phyloP scores from a whole-genome alignment of 2,113 vertebrate genomes.

The Merops nubicus region DNA sequence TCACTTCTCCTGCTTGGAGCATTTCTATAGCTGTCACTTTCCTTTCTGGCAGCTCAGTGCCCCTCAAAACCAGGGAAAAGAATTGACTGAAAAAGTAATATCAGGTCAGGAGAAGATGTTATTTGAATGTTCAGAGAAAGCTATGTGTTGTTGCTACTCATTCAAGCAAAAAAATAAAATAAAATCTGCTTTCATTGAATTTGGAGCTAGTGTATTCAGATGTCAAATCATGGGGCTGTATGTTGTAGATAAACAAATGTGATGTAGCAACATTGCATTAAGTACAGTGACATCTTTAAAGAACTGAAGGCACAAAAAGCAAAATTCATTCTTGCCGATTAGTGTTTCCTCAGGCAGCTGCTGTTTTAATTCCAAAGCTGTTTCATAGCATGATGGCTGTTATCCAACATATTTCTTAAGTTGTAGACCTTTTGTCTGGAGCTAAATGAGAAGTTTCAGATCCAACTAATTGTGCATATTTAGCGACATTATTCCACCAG shows the following conservation, averaged over 20 bases:
- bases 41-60: background rate
- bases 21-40: background rate
- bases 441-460: background rate
- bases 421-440: background rate
- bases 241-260: background rate
- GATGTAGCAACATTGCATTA: background rate
- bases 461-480: background rate
- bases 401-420: background rate
- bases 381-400: background rate
- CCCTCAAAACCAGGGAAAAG: background rate
- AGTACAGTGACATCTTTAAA: background rate
- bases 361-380: background rate
- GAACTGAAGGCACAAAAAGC: background rate
- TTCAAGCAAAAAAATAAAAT: background rate
- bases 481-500: background rate
- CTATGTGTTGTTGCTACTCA: background rate
- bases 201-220: background rate
- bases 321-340: background rate
- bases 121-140: background rate
- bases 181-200: background rate
- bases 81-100: constrained; percentile 4
- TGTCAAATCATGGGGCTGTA: accelerated
- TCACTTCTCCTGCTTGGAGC: background rate
- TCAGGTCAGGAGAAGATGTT: background rate
- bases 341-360: background rate